Percentiles rank a stretch among this genome's conserved stretches.
These are phyloP conservation scores for Ceriagrion tenellum DNA, from an alignment of 2,888 invertebrate genomes.

Conservation along the genomic window DNA sequence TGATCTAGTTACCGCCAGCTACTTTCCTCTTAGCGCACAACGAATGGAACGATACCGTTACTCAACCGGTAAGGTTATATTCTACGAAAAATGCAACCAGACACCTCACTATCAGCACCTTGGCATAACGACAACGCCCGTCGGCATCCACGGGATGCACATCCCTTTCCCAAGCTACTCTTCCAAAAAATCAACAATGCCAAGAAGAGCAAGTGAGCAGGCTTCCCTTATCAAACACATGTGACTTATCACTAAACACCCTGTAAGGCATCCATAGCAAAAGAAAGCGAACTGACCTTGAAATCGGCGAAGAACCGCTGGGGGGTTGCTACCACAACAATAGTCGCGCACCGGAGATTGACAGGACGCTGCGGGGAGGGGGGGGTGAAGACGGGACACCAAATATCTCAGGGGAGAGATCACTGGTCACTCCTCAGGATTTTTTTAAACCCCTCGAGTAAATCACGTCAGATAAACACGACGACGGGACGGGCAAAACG, in stretches of 20 bases:
- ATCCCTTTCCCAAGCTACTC: neutral
- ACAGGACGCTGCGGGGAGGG: neutral
- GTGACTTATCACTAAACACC: neutral
- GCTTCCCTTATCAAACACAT: neutral
- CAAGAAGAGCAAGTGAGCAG: neutral
- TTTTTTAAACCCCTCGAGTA: neutral
- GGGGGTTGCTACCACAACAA: neutral
- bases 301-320: conserved; percentile 10
- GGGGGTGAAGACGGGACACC: neutral
- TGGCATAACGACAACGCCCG: neutral
- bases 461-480: neutral
- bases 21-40: neutral
- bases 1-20: neutral
- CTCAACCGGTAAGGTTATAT: neutral
- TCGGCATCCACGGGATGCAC: neutral
- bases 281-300: conserved; percentile 49
- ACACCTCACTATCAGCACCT: neutral
- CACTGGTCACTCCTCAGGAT: neutral
- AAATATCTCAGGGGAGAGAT: neutral
- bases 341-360: neutral
- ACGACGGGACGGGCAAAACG: neutral
- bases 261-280: neutral
- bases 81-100: no score
- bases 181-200: neutral
- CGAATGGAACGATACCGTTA: neutral